Conservation (phyloP, 2,888 invertebrate genomes). For the Polyploca ridens region DNA sequence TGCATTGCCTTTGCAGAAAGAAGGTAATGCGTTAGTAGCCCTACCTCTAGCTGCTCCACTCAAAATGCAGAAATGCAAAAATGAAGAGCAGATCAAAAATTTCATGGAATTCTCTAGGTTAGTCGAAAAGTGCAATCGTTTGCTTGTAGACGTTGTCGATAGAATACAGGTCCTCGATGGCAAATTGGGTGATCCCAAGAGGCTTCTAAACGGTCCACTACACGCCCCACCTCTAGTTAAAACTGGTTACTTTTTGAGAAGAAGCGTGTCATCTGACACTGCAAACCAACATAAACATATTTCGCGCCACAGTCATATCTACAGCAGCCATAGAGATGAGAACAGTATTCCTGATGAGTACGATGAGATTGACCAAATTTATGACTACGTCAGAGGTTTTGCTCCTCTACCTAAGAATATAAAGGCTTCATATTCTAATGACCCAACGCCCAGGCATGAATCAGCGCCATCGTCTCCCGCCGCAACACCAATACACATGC, state of each 20-base stretch:
- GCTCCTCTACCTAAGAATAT: conserved; percentile 94
- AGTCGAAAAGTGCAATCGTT: conserved; percentile 90
- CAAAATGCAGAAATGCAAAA: conserved; percentile 92
- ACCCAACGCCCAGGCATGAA: conserved; percentile 74
- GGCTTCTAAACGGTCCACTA: conserved; percentile 72
- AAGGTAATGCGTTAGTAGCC: conserved; percentile 90
- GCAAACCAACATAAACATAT: conserved; percentile 84
- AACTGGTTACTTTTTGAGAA: conserved; percentile 89
- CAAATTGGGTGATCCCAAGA: conserved; percentile 88
- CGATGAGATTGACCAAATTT: conserved; percentile 98
- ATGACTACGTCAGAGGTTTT: conserved; percentile 97
- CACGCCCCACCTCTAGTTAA: conserved; percentile 78
- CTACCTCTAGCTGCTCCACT: conserved; percentile 94
- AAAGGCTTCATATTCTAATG: conserved; percentile 86
- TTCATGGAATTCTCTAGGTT: conserved; percentile 91
- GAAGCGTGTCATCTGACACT: conserved; percentile 92
- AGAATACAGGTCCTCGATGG: conserved; percentile 92
- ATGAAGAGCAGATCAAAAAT: conserved; percentile 91
- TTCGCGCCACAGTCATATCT: conserved; percentile 80
- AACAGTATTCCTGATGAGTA: conserved; percentile 91
- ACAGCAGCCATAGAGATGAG: conserved; percentile 86
- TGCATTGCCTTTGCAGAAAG: conserved; percentile 92
- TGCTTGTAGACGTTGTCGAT: conserved; percentile 91
- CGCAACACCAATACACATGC: conserved; percentile 83
- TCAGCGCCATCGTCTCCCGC: conserved; percentile 84